Evolutionary conservation across 2,888 invertebrate genomes (phyloP).

Genomic region (Pyrrhosoma nymphula): DNA sequence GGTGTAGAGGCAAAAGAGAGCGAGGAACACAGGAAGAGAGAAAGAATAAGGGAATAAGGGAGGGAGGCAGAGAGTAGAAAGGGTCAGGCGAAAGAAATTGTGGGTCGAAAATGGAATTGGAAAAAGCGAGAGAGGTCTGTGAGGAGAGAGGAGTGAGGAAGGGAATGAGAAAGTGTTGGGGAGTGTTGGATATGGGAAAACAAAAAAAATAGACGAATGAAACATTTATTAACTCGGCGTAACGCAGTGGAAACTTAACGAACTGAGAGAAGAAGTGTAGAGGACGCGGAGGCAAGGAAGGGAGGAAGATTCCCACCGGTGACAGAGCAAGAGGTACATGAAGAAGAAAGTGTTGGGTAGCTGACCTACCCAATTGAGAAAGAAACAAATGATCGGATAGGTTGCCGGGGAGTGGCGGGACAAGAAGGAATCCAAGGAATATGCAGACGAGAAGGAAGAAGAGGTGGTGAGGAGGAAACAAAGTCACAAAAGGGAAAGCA

Average conservation of each 20-base stretch:
- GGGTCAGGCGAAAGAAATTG: not conserved
- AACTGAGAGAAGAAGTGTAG: not conserved
- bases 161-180: not conserved
- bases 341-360: not conserved
- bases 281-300: not conserved
- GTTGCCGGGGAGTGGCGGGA: not conserved
- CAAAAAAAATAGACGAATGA: not conserved
- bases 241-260: conserved; percentile 5
- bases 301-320: not conserved
- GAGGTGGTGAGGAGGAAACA: not conserved
- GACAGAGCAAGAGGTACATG: not conserved
- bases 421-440: not conserved
- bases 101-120: conserved; percentile 29
- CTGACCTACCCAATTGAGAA: not conserved
- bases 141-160: not conserved
- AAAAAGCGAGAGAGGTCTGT: not conserved
- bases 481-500: too few species aligned
- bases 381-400: not conserved
- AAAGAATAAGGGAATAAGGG: not conserved
- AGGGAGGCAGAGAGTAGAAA: not conserved
- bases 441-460: not conserved
- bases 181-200: not conserved
- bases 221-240: conserved; percentile 1
- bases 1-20: not conserved
- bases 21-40: not conserved